Percentiles rank a stretch among this genome's conserved stretches.
Evolutionary conservation across 2,797 vertebrate genomes (phyloP).

Genomic region (Lepus townsendii): DNA sequence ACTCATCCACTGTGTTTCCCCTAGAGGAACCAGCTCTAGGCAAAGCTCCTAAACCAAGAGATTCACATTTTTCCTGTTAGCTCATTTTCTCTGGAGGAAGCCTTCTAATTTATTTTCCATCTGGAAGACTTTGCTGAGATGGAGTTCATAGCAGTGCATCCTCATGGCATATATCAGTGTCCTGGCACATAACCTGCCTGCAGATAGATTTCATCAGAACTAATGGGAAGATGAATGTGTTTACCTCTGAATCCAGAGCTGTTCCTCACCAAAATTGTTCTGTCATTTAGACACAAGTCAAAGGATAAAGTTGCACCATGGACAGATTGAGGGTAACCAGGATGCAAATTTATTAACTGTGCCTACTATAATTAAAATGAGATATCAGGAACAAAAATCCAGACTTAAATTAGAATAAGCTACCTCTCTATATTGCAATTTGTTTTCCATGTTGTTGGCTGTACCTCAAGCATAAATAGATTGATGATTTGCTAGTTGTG

Average conservation of each 20-base stretch:
- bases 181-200: slow-evolving; percentile 75
- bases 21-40: slow-evolving; percentile 63
- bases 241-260: slow-evolving; percentile 69
- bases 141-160: slow-evolving; percentile 21
- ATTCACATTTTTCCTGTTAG: slow-evolving; percentile 68
- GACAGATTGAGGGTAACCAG: slow-evolving; percentile 60
- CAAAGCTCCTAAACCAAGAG: slow-evolving; percentile 52
- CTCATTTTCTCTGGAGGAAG: slow-evolving; percentile 50
- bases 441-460: slow-evolving; percentile 49
- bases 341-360: slow-evolving; percentile 73
- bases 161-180: slow-evolving; percentile 56
- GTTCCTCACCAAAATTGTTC: slow-evolving; percentile 45
- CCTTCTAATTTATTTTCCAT: slow-evolving; percentile 73
- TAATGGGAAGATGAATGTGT: slow-evolving; percentile 82
- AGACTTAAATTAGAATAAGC: not conserved
- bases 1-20: slow-evolving; percentile 60
- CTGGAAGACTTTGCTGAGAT: slow-evolving; percentile 69
- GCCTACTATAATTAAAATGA: slow-evolving; percentile 70
- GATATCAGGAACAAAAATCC: not conserved
- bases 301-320: slow-evolving; percentile 53
- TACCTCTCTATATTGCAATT: not conserved
- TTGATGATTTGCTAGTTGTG: slow-evolving; percentile 25
- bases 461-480: slow-evolving; percentile 16
- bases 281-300: slow-evolving; percentile 70
- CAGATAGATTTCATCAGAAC: slow-evolving; percentile 77